Percentiles rank a stretch among this genome's conserved stretches.
phyloP scores from a whole-genome alignment of 1,140 invertebrate genomes.

The Wasmannia auropunctata region DNA sequence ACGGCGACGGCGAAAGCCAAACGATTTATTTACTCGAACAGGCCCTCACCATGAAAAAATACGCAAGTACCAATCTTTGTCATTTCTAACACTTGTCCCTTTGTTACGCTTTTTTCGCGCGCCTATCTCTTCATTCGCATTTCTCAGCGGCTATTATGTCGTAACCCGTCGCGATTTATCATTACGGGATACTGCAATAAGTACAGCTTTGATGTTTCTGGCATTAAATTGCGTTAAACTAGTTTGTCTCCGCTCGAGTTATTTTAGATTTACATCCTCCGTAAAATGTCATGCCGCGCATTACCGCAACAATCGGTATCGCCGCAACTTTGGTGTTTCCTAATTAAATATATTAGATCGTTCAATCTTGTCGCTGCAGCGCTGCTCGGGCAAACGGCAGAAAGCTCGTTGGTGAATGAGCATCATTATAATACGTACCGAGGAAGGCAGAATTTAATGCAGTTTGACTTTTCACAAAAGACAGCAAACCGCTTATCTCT shows the following conservation, averaged over 20 bases:
- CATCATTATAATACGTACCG: neutral
- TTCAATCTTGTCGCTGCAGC: neutral
- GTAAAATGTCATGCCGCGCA: neutral
- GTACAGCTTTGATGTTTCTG: constrained; percentile 4
- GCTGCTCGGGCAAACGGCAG: neutral
- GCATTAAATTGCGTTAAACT: constrained; percentile 23
- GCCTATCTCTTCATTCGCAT: neutral
- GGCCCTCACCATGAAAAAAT: neutral
- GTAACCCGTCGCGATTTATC: neutral
- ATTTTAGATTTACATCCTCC: constrained; percentile 12
- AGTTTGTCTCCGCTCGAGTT: constrained; percentile 4
- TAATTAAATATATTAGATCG: constrained; percentile 39
- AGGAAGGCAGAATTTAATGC: constrained; percentile 5
- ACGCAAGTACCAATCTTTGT: neutral
- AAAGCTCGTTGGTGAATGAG: neutral
- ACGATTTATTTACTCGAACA: neutral
- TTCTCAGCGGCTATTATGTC: neutral
- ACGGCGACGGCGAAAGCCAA: neutral
- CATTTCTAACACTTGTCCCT: neutral
- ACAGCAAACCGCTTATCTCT: constrained; percentile 3
- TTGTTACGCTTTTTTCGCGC: neutral
- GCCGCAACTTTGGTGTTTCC: constrained; percentile 5
- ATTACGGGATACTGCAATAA: constrained; percentile 8
- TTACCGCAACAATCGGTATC: constrained; percentile 12
- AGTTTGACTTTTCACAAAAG: constrained; percentile 32